Evolutionary conservation across 2,113 vertebrate genomes (phyloP), one percentile per base, ranked within the genome.

Genomic region (Microtus oregoni): DNA sequence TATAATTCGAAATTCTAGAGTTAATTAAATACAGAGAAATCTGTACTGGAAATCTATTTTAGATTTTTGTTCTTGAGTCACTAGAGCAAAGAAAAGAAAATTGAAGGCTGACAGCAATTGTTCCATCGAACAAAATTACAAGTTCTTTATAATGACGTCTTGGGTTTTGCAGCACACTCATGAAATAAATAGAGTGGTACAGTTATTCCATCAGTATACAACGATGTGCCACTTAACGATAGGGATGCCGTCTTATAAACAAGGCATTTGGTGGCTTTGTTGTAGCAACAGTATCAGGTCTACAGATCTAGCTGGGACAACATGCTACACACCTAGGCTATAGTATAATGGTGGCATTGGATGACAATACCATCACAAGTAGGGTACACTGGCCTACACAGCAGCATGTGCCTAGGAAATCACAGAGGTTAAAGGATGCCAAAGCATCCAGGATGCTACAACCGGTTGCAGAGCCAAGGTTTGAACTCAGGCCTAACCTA

Each of bases 61-160:
- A 5, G 95, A 65, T 79, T 86, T 90, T 92, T 92, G 75, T 76
- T 13, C 38, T 47, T n/a, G 61, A 41, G 38, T 96, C 44, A 78
- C 81, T 75, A 65, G 90, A 82, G 79, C 38, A 82, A 93, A 89
- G n/a, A 91, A 95, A 68, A 90, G 38, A 93, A 85, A 86, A 38
- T 13, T 77, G 28, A 93, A 96, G 73, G 28, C 19, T 58, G 47
- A 77, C 20, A 61, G 47, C 8, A 77, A 55, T 50, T 91, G 95
- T 88, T 30, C 17, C 65, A 52, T 50, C 75, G 28, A 90, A 92
- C 22, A 83, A 92, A 96, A 89, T 44, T 87, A 94, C 26, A 89
- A 32, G 95, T 94, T 98, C 58, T 85, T 94, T 82, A 86, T 94
- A 95, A 95, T 94, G 91, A 97, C 52, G 76, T 14, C 67, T 28